Evolutionary conservation across 2,888 invertebrate genomes (phyloP), one percentile per base, ranked within the genome.

Genomic region (Psylliodes chrysocephalus): DNA sequence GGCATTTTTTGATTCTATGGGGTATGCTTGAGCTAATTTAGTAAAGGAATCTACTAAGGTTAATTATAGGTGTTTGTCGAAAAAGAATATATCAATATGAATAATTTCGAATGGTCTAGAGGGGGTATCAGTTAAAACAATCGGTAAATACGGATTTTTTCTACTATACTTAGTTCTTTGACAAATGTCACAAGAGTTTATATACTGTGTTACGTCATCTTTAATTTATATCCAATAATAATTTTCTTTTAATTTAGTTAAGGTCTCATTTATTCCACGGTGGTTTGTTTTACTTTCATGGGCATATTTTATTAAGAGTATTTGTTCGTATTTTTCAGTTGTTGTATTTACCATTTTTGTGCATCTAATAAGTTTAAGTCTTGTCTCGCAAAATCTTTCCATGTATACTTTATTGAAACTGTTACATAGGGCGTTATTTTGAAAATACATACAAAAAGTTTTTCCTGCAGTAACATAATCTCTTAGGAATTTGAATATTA

Each of bases 11-110:
- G n/a, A 25, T 10, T 17, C 3, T 22, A 47, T 7, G 10, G 7
- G 10, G 18, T 56, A 57, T 14, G 38, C 49, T 63, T 63, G 57
- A 3, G 47, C 63, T 17, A 51, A 56, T 57, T 63, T 63, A 7
- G 46, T 49, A 55, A 54, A 61, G 1, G 25, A 22, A 25, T 61
- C 61, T 6, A 55, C 53, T 8, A 61, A 1, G 8, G 52, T 63
- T 30, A 57, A n/a, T 30, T 49, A 63, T 8, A 18, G 49, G 7
- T 38, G 35, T 1, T 38, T 33, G 33, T 59, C 15, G 5, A 18
- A 28, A 35, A 19, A 30, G 1, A 59, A 40, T 0, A 28, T 7
- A 17, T 59, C 49, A 3, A 47, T 47, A 30, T 59, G 35, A 35
- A 59, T n/a, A n/a, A n/a, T n/a, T n/a, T n/a, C n/a, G n/a, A n/a